Evolutionary conservation across 2,888 invertebrate species (phyloP).

Genomic region (Acrocera orbiculus): DNA sequence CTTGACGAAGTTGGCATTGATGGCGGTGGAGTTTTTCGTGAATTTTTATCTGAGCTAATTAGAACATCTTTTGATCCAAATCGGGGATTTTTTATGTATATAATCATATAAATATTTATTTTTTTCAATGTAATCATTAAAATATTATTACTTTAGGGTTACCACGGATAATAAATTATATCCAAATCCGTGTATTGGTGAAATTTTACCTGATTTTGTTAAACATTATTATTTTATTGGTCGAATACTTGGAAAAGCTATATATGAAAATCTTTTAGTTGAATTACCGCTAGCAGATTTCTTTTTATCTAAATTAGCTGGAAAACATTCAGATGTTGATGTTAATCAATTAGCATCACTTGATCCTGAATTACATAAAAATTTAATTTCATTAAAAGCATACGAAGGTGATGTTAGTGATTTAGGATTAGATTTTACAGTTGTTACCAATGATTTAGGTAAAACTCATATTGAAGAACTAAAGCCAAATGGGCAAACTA

Average conservation of each 20-base stretch:
- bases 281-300: conserved; percentile 93
- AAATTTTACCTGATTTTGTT: conserved; percentile 68
- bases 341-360: conserved; percentile 86
- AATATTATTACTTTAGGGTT: conserved; percentile 28
- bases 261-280: conserved; percentile 87
- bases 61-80: conserved; percentile 95
- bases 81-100: conserved; percentile 67
- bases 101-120: conserved; percentile 9
- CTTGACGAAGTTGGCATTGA: conserved; percentile 93
- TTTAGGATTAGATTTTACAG: conserved; percentile 81
- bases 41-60: conserved; percentile 83
- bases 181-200: conserved; percentile 83
- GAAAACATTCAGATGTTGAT: conserved; percentile 54
- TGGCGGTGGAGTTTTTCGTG: conserved; percentile 91
- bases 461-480: conserved; percentile 79
- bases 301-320: conserved; percentile 75
- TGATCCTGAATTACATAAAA: conserved; percentile 74
- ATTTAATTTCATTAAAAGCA: conserved; percentile 70
- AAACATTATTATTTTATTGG: conserved; percentile 92
- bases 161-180: conserved; percentile 88
- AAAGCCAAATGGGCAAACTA: conserved; percentile 76
- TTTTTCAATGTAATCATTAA: background rate
- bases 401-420: conserved; percentile 75
- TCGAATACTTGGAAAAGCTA: conserved; percentile 82
- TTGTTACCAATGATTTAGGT: conserved; percentile 76